Percentiles rank a stretch among this genome's conserved stretches.
These are phyloP conservation scores for Plebejus anna DNA, from an alignment of 2,888 invertebrate genomes.

Conservation along the genomic window DNA sequence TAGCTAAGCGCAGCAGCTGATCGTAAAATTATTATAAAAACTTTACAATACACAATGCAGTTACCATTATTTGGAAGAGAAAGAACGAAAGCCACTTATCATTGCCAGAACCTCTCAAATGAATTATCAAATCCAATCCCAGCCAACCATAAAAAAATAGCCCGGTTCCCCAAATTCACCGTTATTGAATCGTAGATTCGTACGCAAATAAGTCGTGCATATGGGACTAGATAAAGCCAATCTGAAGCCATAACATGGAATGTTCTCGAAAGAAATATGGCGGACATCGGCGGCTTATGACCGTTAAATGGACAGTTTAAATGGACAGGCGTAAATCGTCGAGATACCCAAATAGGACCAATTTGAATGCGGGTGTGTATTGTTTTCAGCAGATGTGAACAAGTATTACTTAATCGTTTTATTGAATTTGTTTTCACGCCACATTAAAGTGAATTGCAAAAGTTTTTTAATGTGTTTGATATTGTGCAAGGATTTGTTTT, in stretches of 20 bases:
- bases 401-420: not conserved
- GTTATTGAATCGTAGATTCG: conserved; percentile 10
- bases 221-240: conserved; percentile 19
- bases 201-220: conserved; percentile 6
- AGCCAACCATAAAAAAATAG: not conserved
- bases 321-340: conserved; percentile 15
- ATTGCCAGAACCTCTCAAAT: not conserved
- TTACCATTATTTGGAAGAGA: not conserved
- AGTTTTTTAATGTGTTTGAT: not conserved
- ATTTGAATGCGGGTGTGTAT: conserved; percentile 8
- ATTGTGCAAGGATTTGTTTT: too few species aligned
- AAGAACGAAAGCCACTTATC: not conserved
- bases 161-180: not conserved
- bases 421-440: not conserved
- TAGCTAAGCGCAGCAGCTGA: not conserved
- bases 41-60: not conserved
- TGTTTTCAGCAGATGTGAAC: not conserved
- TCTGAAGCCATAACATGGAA: conserved; percentile 11
- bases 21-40: not conserved
- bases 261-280: conserved; percentile 17
- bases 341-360: conserved; percentile 9
- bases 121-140: not conserved
- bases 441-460: not conserved
- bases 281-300: conserved; percentile 13
- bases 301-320: conserved; percentile 17